Percentiles rank a stretch among this genome's conserved stretches.
phyloP scores from a whole-genome alignment of 2,888 invertebrate species.

The Sphinx pinastri region DNA sequence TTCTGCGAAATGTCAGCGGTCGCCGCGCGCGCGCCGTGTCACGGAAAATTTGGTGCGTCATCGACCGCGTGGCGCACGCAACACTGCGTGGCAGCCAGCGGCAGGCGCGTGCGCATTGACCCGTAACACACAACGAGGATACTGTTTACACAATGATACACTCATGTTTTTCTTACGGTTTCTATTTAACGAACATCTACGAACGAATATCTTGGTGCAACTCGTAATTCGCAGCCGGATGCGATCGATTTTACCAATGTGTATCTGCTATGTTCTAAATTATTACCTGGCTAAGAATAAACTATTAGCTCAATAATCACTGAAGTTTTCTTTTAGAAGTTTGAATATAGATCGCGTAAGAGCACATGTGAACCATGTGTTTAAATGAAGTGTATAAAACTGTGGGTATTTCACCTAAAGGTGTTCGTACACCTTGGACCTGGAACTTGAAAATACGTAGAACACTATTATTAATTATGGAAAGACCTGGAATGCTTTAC shows the following conservation, averaged over 20 bases:
- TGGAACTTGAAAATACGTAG: too few relatives aligned
- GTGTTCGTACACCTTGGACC: too few relatives aligned
- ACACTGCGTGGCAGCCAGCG: not conserved
- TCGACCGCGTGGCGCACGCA: slow-evolving; percentile 41
- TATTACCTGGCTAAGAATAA: too few relatives aligned
- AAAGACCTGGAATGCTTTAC: not conserved
- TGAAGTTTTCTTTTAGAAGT: too few relatives aligned
- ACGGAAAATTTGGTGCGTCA: slow-evolving; percentile 78
- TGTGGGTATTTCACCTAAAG: too few relatives aligned
- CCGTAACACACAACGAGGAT: not conserved
- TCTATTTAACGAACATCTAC: not conserved
- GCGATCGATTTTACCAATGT: not conserved
- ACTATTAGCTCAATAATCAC: too few relatives aligned
- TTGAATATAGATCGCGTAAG: too few relatives aligned
- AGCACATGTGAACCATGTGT: too few relatives aligned
- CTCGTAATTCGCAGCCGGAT: not conserved
- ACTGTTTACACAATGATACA: not conserved
- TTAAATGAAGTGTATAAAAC: too few relatives aligned
- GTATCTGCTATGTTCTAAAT: too few relatives aligned
- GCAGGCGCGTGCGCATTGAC: slow-evolving; percentile 2
- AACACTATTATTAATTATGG: not conserved
- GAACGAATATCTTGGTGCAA: not conserved
- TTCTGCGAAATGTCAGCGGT: slow-evolving; percentile 77
- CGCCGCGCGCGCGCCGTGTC: slow-evolving; percentile 39
- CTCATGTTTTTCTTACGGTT: not conserved